phyloP scores from a whole-genome alignment of 2,113 vertebrate genomes.

The Atractosteus spatula region DNA sequence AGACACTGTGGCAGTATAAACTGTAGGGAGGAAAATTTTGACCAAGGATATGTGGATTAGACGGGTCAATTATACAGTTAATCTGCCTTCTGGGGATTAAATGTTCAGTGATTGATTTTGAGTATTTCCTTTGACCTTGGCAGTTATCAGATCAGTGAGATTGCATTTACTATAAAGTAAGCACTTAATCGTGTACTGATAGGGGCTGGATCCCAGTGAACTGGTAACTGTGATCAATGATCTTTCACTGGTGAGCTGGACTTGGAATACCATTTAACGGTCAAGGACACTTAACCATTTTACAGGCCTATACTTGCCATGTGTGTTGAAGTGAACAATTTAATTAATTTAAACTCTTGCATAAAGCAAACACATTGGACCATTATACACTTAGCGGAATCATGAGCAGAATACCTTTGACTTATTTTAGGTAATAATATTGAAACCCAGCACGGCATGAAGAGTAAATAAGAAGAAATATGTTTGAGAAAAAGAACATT shows the following conservation, averaged over 20 bases:
- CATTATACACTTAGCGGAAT: too few relatives aligned
- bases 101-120: conserved; percentile 89
- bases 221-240: conserved; percentile 27
- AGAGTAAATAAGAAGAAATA: background rate
- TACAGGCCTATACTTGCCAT: conserved; percentile 21
- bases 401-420: too few relatives aligned
- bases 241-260: conserved; percentile 44
- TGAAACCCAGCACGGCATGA: background rate
- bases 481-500: background rate
- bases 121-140: conserved; percentile 90
- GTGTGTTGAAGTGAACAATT: conserved; percentile 54
- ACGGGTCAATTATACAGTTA: conserved; percentile 98
- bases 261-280: conserved; percentile 60
- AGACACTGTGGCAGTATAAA: conserved; percentile 59
- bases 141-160: conserved; percentile 86
- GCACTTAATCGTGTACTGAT: conserved; percentile 70
- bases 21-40: conserved; percentile 61
- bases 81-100: conserved; percentile 93
- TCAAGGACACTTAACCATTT: conserved; percentile 53
- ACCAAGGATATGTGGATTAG: conserved; percentile 90
- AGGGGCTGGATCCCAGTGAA: conserved; percentile 34
- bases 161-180: conserved; percentile 79
- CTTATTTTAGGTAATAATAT: too few relatives aligned
- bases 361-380: conserved; percentile 32
- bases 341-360: conserved; percentile 47